Evolutionary conservation across 64 coral and sea anemone genomes (phyloP), one percentile per base, ranked within the genome.

Genomic region (Pocillopora verrucosa): DNA sequence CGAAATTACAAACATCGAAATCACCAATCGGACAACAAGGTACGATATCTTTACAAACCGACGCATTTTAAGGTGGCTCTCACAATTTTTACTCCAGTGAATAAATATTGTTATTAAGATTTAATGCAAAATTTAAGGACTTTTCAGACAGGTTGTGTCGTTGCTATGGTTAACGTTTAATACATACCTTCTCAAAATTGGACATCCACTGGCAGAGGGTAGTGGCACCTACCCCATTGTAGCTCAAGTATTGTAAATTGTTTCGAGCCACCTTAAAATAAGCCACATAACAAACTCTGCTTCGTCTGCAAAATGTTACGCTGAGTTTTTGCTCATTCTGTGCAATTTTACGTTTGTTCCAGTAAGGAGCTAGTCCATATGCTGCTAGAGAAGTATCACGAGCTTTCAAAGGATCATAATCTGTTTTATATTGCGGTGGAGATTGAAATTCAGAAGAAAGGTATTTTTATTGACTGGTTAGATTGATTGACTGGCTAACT

Each of bases 351-450:
- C 4, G 11, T 76, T 61, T 59, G 4, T 61, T 88, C 17, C 25
- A 88, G 86, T 59, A 83, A 91, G 74, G 88, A 97, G 25, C 87
- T 97, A 89, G 89, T 97, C 61, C 82, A 16, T 36, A 38, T 77
- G 35, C 88, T 97, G 25, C 63, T 97, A 14, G 45, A 76, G 24
- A 73, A 88, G 24, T 94, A 83, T 74, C 34, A 88, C 5, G 89
- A 76, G 19, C 84, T 62, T 58, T 83, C 88, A 12, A 97, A 97
- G 63, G 95, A 97, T 61, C 88, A 83, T 6, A 97, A 97, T 56
- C 87, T 97, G n/a, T 97, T 89, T 77, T 97, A 97, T 62, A 38
- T 97, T 20, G 95, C 95, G 30, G 93, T 97, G 95, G 95, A 97
- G 73, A 97, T 89, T 59, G 91, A 92, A 24, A 91, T 94, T 56